Conservation (phyloP, 2,113 vertebrate genomes). For the Pitta sordida region DNA sequence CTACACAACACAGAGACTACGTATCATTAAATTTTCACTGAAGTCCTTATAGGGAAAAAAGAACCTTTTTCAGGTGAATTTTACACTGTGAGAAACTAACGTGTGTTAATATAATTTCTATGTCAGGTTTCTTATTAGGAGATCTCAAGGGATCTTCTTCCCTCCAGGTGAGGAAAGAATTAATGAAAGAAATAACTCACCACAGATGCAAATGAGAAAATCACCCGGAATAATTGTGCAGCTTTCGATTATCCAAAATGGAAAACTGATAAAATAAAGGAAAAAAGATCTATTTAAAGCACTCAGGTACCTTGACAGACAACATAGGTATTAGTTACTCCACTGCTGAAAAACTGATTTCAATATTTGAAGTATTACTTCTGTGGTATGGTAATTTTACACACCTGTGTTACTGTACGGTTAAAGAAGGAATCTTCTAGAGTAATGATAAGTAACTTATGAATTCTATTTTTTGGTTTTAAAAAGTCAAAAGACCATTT, state of each 20-base stretch:
- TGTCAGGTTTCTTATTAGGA: neutral
- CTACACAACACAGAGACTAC: fast-evolving
- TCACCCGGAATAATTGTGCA: neutral
- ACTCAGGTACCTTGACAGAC: neutral
- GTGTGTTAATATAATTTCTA: neutral
- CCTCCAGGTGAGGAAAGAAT: neutral
- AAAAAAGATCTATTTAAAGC: neutral
- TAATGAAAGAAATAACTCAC: neutral
- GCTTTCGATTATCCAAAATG: neutral
- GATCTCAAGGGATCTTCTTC: neutral
- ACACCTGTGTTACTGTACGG: neutral
- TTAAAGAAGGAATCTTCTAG: neutral
- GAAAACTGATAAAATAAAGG: neutral
- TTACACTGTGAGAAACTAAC: neutral
- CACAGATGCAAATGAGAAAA: neutral
- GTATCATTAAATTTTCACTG: neutral
- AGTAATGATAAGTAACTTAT: neutral
- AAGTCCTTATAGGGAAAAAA: neutral
- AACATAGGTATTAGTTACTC: neutral
- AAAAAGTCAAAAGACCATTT: neutral
- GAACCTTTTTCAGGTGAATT: neutral
- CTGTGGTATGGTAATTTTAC: neutral
- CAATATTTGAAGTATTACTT: neutral
- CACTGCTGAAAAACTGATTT: neutral
- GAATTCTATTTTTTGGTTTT: neutral